Evolutionary conservation across 2,888 invertebrate species (phyloP), one percentile per base, ranked within the genome.

Genomic region (Bruchidius siliquastri): DNA sequence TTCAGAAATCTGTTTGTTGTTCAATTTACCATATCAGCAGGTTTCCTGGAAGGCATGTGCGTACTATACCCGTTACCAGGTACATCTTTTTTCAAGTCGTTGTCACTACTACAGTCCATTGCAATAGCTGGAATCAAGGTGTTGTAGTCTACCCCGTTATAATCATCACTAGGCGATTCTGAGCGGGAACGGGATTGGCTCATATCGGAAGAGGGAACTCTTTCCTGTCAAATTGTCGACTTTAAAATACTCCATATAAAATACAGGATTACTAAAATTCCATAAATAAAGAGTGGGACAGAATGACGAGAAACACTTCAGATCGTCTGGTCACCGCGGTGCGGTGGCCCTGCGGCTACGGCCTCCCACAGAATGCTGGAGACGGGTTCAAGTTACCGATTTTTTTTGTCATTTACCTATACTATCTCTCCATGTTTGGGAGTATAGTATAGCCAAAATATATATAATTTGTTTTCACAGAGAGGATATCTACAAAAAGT

Each of bases 91-190:
- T 81, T 82, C n/a, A 79, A 80, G 78, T 87, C 86, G 6, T 76
- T 79, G 75, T 86, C 86, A 67, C 81, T 80, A 6, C 80, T 77
- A 69, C 78, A 80, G 18, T 81, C 81, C 81, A 86, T 83, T 0
- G 85, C 85, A 67, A 86, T 85, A 13, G 84, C 84, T 3, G 86
- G 86, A 73, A 87, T 86, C 67, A 87, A 80, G 2, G 84, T 85
- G 71, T 85, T 84, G 76, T 86, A 87, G 77, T 87, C 87, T 13
- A 86, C 82, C 0, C 83, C 80, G 70, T 76, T 76, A 68, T 79
- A 80, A n/a, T 84, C 85, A 72, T 86, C 86, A 8, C 81, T 83
- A 0, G 86, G 86, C 26, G 85, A 85, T 74, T 83, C 85, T 6
- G 85, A 82, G 21, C 86, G 80, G 1, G 86, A 86, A 71, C 84